Percentiles rank a stretch among this genome's conserved stretches.
phyloP scores from a whole-genome alignment of 2,888 invertebrate species.

The Micropterix aruncella region DNA sequence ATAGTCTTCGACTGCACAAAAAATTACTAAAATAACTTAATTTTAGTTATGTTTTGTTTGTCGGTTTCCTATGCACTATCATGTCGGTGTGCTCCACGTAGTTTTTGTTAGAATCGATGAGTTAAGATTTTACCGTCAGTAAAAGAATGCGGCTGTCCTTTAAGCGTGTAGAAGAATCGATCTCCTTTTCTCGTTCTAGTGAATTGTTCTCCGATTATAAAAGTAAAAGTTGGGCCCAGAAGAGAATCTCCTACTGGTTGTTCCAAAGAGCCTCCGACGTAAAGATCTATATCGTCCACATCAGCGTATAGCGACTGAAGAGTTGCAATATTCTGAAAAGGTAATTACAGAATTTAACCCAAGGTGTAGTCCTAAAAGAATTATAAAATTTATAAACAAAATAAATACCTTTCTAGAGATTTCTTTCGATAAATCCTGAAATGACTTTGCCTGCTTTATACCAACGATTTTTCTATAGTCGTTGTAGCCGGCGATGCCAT shows the following conservation, averaged over 20 bases:
- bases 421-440: constrained; percentile 55
- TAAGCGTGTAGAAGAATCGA: constrained; percentile 70
- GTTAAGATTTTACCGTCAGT: too few relatives aligned
- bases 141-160: constrained; percentile 48
- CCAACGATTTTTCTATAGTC: constrained; percentile 64
- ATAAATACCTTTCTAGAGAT: constrained; percentile 45
- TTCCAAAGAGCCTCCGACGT: constrained; percentile 75
- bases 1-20: too few relatives aligned
- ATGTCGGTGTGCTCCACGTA: too few relatives aligned
- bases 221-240: constrained; percentile 79
- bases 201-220: constrained; percentile 80
- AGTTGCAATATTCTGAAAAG: constrained; percentile 46
- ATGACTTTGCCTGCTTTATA: constrained; percentile 47
- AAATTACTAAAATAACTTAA: too few relatives aligned
- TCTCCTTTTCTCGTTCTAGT: constrained; percentile 74
- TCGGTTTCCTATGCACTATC: too few relatives aligned
- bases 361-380: background rate
- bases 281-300: constrained; percentile 78
- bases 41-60: too few relatives aligned
- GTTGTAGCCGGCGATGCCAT: constrained; percentile 48
- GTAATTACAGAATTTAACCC: background rate
- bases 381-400: background rate
- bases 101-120: too few relatives aligned
- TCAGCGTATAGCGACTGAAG: constrained; percentile 52
- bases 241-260: constrained; percentile 58